These are phyloP conservation scores for Bombus superbus DNA, from an alignment of 1,140 invertebrate species.

Conservation along the genomic window DNA sequence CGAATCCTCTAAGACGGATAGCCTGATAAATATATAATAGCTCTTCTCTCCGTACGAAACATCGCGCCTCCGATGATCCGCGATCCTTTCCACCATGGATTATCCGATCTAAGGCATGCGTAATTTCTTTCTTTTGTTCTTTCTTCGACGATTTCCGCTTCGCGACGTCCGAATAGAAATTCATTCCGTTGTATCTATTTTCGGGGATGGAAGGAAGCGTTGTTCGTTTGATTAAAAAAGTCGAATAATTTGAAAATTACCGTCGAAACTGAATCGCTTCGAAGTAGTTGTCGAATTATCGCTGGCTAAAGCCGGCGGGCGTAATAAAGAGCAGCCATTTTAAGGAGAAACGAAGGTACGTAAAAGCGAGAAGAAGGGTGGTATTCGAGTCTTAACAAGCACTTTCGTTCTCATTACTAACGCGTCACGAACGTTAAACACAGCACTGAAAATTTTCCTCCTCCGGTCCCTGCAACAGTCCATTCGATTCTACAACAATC, in stretches of 20 bases:
- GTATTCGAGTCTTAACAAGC: background rate
- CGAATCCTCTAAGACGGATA: background rate
- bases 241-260: background rate
- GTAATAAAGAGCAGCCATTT: background rate
- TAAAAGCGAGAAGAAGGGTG: background rate
- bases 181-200: background rate
- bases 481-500: constrained; percentile 35
- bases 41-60: background rate
- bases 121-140: no score
- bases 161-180: background rate
- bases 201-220: background rate
- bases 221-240: background rate
- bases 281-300: background rate
- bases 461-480: background rate
- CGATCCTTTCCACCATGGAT: no score
- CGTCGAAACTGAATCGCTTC: background rate
- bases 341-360: background rate
- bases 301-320: background rate
- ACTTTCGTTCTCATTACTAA: background rate
- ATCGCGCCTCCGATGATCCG: no score
- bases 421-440: constrained; percentile 12
- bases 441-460: background rate
- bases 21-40: background rate
- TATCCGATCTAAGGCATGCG: background rate
- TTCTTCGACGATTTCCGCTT: background rate